Base-by-base conservation (phyloP, 2,797 vertebrate species). In the Mionectes olivaceus region DNA sequence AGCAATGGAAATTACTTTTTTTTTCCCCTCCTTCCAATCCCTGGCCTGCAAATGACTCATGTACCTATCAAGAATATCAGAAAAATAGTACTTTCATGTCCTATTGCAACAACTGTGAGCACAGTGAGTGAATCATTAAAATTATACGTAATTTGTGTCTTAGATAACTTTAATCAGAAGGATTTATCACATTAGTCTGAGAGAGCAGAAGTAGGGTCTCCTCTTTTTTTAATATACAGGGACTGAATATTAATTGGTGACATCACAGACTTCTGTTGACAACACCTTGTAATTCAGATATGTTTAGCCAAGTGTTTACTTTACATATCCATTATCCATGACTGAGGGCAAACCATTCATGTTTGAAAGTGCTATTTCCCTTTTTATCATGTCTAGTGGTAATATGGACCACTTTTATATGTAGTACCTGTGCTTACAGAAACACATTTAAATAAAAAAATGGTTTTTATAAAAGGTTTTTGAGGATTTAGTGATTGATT, bases 371-470 rank as follows among this genome's bases (percentile, higher is more conserved):
- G 12, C 6, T 52, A 60, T 56, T 39, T 78, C 13, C 7, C 12
- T 69, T 92, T 91, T 59, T 64, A 87, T 69, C 13, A 2, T 9
- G 8, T 46, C 27, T 67, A 64, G 35, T 28, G 27, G 17, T 44
- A 78, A 80, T 78, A 77, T 8, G 4, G 9, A 75, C n/a, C 16
- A 17, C 9, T 83, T 92, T 55, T 75, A 55, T 27, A 44, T 19
- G 11, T 46, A 57, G 16, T 73, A 37, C 46, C 13, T 60, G 57
- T 5, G 25, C 33, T 85, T 89, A 30, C 30, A 87, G 25, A 63
- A 92, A 23, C 14, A 77, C 23, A 87, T 52, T 80, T 83, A 64
- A 95, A 85, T 78, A 30, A 70, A 60, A 60, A 81, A 87, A 60
- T 75, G 17, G 3, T 3, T 49, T 83, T 52, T 19, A 7, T 43